phyloP scores from a whole-genome alignment of 2,797 vertebrate genomes.

The Sebastes kiyomatsui region DNA sequence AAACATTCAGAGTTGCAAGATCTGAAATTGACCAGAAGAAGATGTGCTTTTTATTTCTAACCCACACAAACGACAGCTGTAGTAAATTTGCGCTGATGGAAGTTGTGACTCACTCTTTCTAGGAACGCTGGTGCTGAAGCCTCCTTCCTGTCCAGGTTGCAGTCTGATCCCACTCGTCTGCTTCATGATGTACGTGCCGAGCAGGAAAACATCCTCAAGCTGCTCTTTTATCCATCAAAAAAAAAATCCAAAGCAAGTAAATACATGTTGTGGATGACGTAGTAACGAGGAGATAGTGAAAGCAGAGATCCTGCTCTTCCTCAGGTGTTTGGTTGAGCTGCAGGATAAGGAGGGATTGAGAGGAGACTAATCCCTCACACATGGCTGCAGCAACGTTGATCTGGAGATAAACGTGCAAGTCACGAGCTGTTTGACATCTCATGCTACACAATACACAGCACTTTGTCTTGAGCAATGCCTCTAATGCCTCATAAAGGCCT shows the following conservation, averaged over 20 bases:
- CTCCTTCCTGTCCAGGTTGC: neutral
- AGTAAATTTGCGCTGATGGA: neutral
- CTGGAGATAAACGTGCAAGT: constrained; percentile 53
- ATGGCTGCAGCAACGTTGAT: constrained; percentile 52
- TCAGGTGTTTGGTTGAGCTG: constrained; percentile 57
- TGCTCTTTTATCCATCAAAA: neutral
- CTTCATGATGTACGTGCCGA: neutral
- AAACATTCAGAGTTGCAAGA: neutral
- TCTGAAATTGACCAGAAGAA: neutral
- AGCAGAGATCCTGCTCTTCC: constrained; percentile 44
- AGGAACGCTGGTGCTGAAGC: neutral
- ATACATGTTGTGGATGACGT: too few species aligned
- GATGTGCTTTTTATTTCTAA: neutral
- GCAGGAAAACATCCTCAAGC: neutral
- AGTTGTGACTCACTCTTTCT: constrained; percentile 39
- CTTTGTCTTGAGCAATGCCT: neutral
- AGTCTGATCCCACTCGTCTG: neutral
- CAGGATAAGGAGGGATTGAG: constrained; percentile 74
- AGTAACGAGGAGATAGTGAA: constrained; percentile 15
- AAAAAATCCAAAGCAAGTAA: neutral
- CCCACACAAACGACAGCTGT: neutral
- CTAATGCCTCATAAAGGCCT: neutral
- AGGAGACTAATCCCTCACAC: constrained; percentile 73
- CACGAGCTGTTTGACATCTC: constrained; percentile 44
- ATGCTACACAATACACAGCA: neutral